Conservation (phyloP, 2,888 invertebrate genomes). For the Cryptocephalus primarius region DNA sequence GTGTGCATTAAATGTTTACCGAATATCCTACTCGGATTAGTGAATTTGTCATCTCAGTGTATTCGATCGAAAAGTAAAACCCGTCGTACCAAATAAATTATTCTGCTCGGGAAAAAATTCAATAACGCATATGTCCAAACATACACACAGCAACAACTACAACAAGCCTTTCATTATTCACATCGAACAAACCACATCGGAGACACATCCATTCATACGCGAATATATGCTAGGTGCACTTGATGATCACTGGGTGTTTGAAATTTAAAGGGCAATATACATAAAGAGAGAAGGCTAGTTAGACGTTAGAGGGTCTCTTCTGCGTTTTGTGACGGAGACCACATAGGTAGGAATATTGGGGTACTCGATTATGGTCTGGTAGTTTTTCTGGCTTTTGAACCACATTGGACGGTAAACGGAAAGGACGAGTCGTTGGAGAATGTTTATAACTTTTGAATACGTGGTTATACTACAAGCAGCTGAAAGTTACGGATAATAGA, state of each 20-base stretch:
- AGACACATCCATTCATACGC: not conserved
- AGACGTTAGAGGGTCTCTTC: too few species aligned
- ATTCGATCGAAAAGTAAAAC: too few species aligned
- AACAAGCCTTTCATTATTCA: not conserved
- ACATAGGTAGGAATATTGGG: slow-evolving; percentile 34
- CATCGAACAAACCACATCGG: not conserved
- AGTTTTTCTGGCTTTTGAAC: too few species aligned
- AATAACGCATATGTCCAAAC: slow-evolving; percentile 2
- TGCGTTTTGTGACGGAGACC: slow-evolving; percentile 16
- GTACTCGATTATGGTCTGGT: slow-evolving; percentile 15
- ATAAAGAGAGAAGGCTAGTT: not conserved
- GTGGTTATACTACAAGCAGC: too few species aligned
- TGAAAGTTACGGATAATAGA: too few species aligned
- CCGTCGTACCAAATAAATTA: not conserved
- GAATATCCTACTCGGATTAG: too few species aligned
- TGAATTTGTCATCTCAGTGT: too few species aligned
- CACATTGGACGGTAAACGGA: too few species aligned
- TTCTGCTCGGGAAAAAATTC: slow-evolving; percentile 4
- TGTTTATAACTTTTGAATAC: too few species aligned
- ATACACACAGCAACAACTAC: not conserved
- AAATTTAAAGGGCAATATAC: not conserved
- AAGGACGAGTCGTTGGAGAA: too few species aligned
- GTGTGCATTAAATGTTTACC: too few species aligned
- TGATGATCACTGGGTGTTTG: not conserved
- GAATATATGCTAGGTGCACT: not conserved